Conservation (phyloP, 2,797 vertebrate genomes). For the Chromobotia macracanthus region DNA sequence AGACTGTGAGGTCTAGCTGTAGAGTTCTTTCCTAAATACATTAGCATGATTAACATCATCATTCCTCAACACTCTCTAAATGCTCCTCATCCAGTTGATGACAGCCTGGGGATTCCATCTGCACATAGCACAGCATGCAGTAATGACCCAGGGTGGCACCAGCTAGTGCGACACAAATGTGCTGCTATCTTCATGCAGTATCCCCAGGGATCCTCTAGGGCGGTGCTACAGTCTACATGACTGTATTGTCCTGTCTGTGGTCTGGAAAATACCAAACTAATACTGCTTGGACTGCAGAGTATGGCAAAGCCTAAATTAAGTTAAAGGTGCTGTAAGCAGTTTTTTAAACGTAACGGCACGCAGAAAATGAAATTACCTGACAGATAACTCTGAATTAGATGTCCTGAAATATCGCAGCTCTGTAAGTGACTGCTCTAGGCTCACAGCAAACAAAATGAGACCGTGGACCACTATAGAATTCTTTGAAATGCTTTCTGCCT, state of each 20-base stretch:
- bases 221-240: neutral
- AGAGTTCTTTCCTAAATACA: neutral
- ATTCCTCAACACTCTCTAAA: neutral
- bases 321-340: neutral
- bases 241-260: neutral
- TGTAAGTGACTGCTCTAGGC: neutral
- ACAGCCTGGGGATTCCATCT: neutral
- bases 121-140: neutral
- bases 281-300: neutral
- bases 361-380: neutral
- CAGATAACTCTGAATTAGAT: neutral
- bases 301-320: neutral
- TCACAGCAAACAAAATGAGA: neutral
- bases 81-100: neutral
- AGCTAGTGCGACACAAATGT: neutral
- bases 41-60: neutral
- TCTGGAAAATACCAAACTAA: neutral
- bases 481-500: too few relatives aligned
- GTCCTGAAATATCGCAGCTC: neutral
- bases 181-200: neutral
- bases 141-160: neutral
- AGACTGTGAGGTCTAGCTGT: neutral
- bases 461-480: too few relatives aligned
- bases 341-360: neutral
- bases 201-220: neutral